Conservation (phyloP, 1,140 invertebrate species). For the Ylistrum balloti region DNA sequence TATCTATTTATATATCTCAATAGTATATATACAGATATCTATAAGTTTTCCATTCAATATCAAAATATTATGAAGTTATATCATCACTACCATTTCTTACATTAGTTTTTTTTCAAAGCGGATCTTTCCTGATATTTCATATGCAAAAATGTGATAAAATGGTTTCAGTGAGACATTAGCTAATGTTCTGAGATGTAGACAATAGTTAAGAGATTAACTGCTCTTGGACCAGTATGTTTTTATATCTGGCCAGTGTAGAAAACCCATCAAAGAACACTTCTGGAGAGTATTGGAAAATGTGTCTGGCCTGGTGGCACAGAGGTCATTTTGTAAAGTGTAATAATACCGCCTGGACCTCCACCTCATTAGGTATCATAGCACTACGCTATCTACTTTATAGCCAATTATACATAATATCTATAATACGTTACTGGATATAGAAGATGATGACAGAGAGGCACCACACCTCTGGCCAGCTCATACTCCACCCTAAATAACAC, state of each 20-base stretch:
- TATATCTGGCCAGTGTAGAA: not conserved
- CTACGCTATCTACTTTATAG: conserved; percentile 33
- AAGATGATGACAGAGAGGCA: not conserved
- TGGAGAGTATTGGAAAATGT: conserved; percentile 8
- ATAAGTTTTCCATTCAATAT: too few relatives aligned
- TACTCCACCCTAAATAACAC: not conserved
- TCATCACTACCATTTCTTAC: too few relatives aligned
- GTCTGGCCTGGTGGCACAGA: conserved; percentile 16
- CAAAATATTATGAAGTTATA: too few relatives aligned
- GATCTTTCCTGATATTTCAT: too few relatives aligned
- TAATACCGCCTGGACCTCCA: not conserved
- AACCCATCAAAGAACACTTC: conserved; percentile 8
- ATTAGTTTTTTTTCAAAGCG: too few relatives aligned
- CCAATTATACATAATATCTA: conserved; percentile 36
- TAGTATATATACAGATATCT: too few relatives aligned
- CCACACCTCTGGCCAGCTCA: not conserved
- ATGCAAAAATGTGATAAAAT: too few relatives aligned
- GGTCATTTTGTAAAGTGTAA: conserved; percentile 11
- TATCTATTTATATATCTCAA: too few relatives aligned
- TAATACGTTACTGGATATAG: conserved; percentile 17
- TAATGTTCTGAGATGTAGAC: too few relatives aligned
- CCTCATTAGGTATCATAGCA: conserved; percentile 11
- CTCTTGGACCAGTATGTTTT: not conserved
- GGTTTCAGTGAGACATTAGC: too few relatives aligned
- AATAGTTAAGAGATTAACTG: not conserved